Evolutionary conservation across 1,140 invertebrate genomes (phyloP), one percentile per base, ranked within the genome.

Genomic region (Ips nitidus): DNA sequence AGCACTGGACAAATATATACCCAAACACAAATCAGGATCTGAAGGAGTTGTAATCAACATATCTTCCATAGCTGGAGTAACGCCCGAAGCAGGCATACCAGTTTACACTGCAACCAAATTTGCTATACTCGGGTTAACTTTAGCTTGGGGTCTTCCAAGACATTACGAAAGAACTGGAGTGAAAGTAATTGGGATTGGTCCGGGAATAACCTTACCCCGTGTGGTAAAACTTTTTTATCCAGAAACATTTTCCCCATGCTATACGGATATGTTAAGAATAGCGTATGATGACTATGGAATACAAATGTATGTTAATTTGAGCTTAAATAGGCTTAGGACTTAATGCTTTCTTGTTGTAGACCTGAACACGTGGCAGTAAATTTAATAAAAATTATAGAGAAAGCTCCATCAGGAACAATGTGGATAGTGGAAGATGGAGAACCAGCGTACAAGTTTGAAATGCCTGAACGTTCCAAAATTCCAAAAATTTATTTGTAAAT

Each of bases 181-280:
- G 2, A 72, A 71, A 64, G 74, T 79, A 4, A 42, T 81, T 4
- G 69, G 72, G 0, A 64, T 81, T 5, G 80, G 80, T 70, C 80
- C 80, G 6, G 80, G 80, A 6, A 40, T 76, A 4, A 80, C 79
- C 8, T 36, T 52, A 71, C 41, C 57, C 4, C 55, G 52, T 38
- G 2, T 59, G 38, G 4, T 59, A 41, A 5, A 38, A 2, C 63
- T 67, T 1, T 52, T 71, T 8, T 39, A 50, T 6, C 50, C 53
- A 2, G 56, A 45, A 50, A 74, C 39, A 58, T 66, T 74, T 39
- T 69, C 68, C 37, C n/a, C 41, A 6, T 37, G 22, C 6, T 74
- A 75, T 62, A 7, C 39, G 1, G 38, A 56, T 6, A 5, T 3
- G 2, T 6, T 7, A 41, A 40, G 1, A 36, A 2, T 4, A 7